Percentiles rank a stretch among this genome's conserved stretches.
These are phyloP conservation scores for Eurystomus gularis DNA, from an alignment of 2,113 vertebrate species.

Conservation along the genomic window DNA sequence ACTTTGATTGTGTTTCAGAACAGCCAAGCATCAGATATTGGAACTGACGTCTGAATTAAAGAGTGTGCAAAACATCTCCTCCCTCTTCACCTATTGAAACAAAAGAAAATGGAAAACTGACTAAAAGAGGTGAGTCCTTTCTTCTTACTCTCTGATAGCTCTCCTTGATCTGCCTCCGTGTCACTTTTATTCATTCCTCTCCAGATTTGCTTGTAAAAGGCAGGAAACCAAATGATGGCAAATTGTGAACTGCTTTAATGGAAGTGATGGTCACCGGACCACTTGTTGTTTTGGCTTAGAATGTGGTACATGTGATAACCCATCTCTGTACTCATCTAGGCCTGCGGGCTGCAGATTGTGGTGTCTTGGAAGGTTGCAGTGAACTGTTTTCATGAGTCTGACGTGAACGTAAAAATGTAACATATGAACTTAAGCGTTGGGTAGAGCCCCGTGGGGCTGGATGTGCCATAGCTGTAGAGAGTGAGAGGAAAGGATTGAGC, in stretches of 20 bases:
- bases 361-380: not conserved
- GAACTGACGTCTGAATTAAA: constrained; percentile 46
- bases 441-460: not conserved
- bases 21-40: constrained; percentile 31
- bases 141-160: not conserved
- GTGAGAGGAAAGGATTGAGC: not conserved
- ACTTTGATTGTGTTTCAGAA: constrained; percentile 73
- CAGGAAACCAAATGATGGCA: not conserved
- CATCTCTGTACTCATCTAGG: not conserved
- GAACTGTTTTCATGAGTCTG: not conserved
- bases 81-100: constrained; percentile 21
- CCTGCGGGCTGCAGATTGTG: not conserved
- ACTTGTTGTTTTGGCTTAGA: not conserved
- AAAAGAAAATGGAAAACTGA: constrained; percentile 70
- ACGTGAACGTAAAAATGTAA: not conserved
- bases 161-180: not conserved
- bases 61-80: not conserved
- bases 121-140: constrained; percentile 66
- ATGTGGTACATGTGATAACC: not conserved
- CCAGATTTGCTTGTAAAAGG: not conserved
- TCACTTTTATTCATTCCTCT: not conserved
- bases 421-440: not conserved
- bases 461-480: not conserved
- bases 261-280: not conserved
- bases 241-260: not conserved